Evolutionary conservation across 2,888 invertebrate species (phyloP).

Genomic region (Melolontha melolontha): DNA sequence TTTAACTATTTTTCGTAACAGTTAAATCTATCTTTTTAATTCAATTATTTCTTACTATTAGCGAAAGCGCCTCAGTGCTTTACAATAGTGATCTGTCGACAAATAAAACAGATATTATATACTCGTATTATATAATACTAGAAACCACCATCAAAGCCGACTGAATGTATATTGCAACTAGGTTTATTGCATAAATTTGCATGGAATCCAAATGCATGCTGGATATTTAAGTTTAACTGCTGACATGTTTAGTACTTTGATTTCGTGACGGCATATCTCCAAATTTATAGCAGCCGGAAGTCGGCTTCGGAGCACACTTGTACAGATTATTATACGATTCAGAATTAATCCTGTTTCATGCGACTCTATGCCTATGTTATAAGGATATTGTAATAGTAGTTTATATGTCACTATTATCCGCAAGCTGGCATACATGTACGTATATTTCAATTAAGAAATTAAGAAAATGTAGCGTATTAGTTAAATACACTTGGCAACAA

Average conservation of each 20-base stretch:
- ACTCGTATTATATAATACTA: neutral
- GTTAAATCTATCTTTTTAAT: too few relatives aligned
- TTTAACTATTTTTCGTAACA: too few relatives aligned
- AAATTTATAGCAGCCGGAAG: constrained; percentile 48
- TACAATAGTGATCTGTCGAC: too few relatives aligned
- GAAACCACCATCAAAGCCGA: neutral
- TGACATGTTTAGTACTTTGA: constrained; percentile 59
- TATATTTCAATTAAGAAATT: too few relatives aligned
- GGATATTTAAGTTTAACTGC: constrained; percentile 57
- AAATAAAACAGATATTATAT: too few relatives aligned
- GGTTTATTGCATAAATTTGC: constrained; percentile 59
- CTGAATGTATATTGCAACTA: constrained; percentile 32
- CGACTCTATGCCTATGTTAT: constrained; percentile 9
- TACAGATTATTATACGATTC: constrained; percentile 30
- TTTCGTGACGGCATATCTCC: constrained; percentile 53
- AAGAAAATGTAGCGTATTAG: too few relatives aligned
- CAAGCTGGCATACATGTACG: too few relatives aligned
- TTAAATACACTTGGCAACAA: too few relatives aligned
- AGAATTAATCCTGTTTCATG: constrained; percentile 36
- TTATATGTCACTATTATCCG: too few relatives aligned
- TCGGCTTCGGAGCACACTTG: constrained; percentile 36
- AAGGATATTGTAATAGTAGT: neutral
- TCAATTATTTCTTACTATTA: too few relatives aligned
- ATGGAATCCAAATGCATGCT: constrained; percentile 58
- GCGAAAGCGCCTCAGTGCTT: too few relatives aligned